Evolutionary conservation across 2,797 vertebrate species (phyloP).

Genomic region (Numenius phaeopus): DNA sequence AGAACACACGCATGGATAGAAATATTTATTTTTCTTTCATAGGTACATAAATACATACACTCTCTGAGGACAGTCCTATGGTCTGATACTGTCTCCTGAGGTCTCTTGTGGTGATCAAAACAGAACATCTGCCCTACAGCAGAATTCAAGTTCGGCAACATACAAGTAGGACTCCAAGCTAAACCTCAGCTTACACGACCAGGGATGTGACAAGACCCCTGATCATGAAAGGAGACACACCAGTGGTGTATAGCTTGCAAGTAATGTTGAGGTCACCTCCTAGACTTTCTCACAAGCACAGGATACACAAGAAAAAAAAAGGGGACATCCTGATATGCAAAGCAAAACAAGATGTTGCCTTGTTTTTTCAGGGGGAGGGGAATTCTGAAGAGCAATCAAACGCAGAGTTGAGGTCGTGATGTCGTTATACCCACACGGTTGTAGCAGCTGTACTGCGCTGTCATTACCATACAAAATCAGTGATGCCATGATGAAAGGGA

Average conservation of each 20-base stretch:
- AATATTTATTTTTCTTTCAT: not conserved
- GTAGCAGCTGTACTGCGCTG: not conserved
- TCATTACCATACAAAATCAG: not conserved
- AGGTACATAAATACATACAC: not conserved
- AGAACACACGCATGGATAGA: not conserved
- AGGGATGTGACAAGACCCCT: not conserved
- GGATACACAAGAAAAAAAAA: not conserved
- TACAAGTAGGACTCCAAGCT: not conserved
- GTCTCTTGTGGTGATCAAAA: not conserved
- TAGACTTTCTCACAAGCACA: not conserved
- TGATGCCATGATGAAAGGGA: not conserved
- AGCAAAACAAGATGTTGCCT: not conserved
- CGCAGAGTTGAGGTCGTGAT: not conserved
- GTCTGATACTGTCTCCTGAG: not conserved
- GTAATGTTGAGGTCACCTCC: not conserved
- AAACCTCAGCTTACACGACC: not conserved
- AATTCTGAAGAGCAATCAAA: not conserved
- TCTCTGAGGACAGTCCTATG: not conserved
- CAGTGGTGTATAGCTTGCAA: not conserved
- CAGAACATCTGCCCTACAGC: not conserved
- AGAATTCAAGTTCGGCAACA: not conserved
- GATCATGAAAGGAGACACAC: not conserved
- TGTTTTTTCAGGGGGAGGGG: not conserved
- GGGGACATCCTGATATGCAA: not conserved
- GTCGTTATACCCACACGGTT: not conserved